Conservation (phyloP, 2,113 vertebrate genomes). For the Protobothrops mucrosquamatus region DNA sequence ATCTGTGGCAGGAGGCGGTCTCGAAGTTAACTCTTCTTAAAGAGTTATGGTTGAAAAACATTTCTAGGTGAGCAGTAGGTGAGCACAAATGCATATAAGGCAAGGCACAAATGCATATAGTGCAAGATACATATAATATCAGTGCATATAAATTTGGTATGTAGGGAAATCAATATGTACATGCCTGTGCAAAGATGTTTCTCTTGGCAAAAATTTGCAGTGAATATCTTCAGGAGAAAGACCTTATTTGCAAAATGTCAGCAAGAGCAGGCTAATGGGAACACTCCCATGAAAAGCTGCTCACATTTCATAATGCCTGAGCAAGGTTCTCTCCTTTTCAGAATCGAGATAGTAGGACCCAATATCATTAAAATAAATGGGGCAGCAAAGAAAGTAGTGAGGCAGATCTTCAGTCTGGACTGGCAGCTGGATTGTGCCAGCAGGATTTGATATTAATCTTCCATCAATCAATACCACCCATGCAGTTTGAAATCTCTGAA, state of each 20-base stretch:
- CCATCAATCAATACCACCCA: neutral
- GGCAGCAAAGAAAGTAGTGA: neutral
- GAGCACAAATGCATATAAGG: neutral
- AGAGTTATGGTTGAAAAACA: neutral
- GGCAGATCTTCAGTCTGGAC: neutral
- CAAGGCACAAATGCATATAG: too few species aligned
- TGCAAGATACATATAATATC: neutral
- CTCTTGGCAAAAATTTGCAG: neutral
- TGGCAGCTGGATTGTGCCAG: neutral
- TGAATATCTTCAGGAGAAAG: neutral
- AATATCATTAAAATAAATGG: neutral
- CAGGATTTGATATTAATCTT: neutral
- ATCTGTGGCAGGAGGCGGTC: too few species aligned
- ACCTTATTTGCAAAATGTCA: neutral
- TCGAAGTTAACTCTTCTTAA: neutral
- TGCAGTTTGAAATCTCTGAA: neutral
- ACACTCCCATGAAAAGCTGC: neutral
- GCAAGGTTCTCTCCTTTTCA: neutral
- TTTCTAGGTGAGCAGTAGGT: neutral
- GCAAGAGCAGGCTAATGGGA: neutral
- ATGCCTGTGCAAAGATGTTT: neutral
- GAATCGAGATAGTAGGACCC: neutral
- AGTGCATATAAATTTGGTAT: neutral
- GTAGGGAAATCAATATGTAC: neutral
- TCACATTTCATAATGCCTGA: neutral